These are phyloP conservation scores for Crotalus viridis DNA, from an alignment of 2,113 vertebrate species.

Conservation along the genomic window DNA sequence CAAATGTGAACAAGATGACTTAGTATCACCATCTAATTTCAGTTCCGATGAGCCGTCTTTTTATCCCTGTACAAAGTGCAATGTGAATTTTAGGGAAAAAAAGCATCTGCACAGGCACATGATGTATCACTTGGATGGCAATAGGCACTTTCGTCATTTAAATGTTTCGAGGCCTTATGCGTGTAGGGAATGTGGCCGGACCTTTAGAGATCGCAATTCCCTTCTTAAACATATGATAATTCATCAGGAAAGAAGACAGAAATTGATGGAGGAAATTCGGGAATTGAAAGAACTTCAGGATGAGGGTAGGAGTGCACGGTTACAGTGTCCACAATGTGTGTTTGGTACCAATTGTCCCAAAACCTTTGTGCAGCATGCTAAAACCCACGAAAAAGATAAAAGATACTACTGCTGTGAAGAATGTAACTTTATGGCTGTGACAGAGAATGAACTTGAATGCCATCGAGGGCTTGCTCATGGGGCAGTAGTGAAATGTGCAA, in stretches of 20 bases:
- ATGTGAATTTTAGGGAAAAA: constrained; percentile 92
- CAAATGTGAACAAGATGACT: constrained; percentile 81
- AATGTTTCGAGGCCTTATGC: constrained; percentile 86
- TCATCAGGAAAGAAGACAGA: constrained; percentile 86
- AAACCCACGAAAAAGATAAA: constrained; percentile 85
- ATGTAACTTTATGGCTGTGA: constrained; percentile 83
- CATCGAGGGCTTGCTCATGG: constrained; percentile 80
- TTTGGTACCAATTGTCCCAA: constrained; percentile 86
- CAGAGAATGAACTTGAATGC: constrained; percentile 80
- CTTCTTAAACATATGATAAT: constrained; percentile 93
- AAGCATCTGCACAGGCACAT: constrained; percentile 93
- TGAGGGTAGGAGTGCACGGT: constrained; percentile 76
- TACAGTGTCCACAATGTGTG: constrained; percentile 79
- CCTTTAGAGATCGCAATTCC: constrained; percentile 88
- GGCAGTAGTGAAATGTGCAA: constrained; percentile 72
- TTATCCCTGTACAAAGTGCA: constrained; percentile 90
- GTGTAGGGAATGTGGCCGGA: constrained; percentile 90
- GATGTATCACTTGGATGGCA: constrained; percentile 96
- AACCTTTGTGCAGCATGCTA: constrained; percentile 84
- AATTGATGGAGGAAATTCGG: constrained; percentile 88
- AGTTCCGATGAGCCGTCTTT: constrained; percentile 84
- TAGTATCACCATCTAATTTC: constrained; percentile 77
- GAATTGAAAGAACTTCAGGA: constrained; percentile 82
- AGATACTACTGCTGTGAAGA: constrained; percentile 86
- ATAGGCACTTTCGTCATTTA: constrained; percentile 88